Evolutionary conservation across 2,113 vertebrate genomes (phyloP).

Genomic region (Mesoclemmys tuberculata): DNA sequence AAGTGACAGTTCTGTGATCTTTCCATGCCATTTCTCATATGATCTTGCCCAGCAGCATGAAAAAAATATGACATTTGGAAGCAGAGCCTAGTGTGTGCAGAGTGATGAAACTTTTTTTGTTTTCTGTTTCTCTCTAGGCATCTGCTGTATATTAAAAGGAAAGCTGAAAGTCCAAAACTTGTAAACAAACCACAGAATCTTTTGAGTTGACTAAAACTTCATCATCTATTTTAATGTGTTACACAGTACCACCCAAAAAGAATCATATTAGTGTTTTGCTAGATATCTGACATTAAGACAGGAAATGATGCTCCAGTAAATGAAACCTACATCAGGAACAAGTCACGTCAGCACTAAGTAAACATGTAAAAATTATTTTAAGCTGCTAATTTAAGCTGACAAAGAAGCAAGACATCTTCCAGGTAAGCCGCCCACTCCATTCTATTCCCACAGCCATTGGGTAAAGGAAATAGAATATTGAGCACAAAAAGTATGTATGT

Average conservation of each 20-base stretch:
- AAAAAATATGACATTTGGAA: constrained; percentile 59
- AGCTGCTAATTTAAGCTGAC: background rate
- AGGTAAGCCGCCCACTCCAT: background rate
- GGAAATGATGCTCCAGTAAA: background rate
- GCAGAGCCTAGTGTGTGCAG: background rate
- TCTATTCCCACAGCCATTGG: background rate
- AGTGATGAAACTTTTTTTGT: background rate
- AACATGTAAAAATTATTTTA: background rate
- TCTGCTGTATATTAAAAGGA: constrained; percentile 12
- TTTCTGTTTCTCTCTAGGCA: constrained; percentile 31
- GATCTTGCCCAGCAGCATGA: constrained; percentile 46
- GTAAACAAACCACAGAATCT: background rate
- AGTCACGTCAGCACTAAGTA: background rate
- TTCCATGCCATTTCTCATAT: constrained; percentile 66
- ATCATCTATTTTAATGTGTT: background rate
- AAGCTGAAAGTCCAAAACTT: constrained; percentile 18
- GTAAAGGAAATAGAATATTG: background rate
- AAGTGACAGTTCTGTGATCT: constrained; percentile 67
- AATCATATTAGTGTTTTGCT: background rate
- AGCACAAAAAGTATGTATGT: background rate
- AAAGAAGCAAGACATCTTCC: background rate
- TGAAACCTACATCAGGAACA: background rate
- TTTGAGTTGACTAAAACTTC: background rate
- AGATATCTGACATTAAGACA: background rate
- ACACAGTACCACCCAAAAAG: background rate